Evolutionary conservation across 1,140 invertebrate genomes (phyloP).

Genomic region (Eupristina koningsbergeri): DNA sequence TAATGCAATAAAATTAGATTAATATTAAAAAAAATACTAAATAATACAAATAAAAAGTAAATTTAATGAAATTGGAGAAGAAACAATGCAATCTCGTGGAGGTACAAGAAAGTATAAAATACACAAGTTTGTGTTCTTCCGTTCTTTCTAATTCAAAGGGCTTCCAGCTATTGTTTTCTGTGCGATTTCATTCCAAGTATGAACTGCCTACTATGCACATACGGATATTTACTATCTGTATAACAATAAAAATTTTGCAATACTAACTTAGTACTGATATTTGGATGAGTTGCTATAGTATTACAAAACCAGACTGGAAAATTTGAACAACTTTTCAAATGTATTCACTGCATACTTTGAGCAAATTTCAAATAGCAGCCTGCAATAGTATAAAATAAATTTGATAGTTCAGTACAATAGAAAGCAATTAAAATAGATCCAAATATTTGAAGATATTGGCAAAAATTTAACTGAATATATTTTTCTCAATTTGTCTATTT

Average conservation of each 20-base stretch:
- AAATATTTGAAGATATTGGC: too few species aligned
- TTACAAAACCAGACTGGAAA: too few species aligned
- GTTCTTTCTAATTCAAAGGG: not conserved
- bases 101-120: not conserved
- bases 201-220: not conserved
- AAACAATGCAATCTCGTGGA: not conserved
- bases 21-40: too few species aligned
- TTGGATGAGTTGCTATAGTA: not conserved
- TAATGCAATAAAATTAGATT: too few species aligned
- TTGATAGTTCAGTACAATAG: too few species aligned
- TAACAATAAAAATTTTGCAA: not conserved
- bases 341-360: not conserved
- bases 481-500: too few species aligned
- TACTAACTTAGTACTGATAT: not conserved
- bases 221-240: not conserved
- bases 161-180: not conserved
- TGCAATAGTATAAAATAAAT: too few species aligned
- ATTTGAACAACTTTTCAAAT: too few species aligned
- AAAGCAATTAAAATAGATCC: too few species aligned
- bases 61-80: not conserved
- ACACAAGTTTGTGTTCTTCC: not conserved
- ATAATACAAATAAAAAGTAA: not conserved
- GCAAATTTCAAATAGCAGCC: not conserved
- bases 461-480: too few species aligned
- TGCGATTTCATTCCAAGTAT: not conserved